Percentiles rank a stretch among this genome's conserved stretches.
phyloP scores from a whole-genome alignment of 2,797 vertebrate genomes.

The Pipistrellus pipistrellus region DNA sequence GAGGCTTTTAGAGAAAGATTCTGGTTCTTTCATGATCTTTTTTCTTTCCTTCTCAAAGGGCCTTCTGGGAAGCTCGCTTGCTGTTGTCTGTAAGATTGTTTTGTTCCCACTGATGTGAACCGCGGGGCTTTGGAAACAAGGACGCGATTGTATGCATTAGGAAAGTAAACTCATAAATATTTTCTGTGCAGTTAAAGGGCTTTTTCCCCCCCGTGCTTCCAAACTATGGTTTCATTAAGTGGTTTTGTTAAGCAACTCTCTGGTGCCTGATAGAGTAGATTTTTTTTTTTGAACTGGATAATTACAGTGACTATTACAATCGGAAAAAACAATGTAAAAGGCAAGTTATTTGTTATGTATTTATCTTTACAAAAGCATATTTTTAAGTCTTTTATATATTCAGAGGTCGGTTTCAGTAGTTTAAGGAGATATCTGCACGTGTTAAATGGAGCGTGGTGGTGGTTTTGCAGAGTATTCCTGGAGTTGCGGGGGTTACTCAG shows the following conservation, averaged over 20 bases:
- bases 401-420: background rate
- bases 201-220: background rate
- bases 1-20: background rate
- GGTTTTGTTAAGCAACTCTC: conserved; percentile 67
- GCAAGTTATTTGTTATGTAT: background rate
- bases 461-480: background rate
- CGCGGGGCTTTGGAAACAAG: conserved; percentile 73
- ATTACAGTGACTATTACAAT: background rate
- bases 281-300: background rate
- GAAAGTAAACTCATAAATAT: conserved; percentile 77
- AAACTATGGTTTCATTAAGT: conserved; percentile 63
- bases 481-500: background rate
- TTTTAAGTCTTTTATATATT: background rate
- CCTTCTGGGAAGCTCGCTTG: conserved; percentile 62
- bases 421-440: background rate
- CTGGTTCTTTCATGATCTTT: background rate
- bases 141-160: conserved; percentile 71
- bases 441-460: background rate
- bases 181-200: conserved; percentile 63
- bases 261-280: background rate
- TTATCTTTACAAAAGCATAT: conserved; percentile 20
- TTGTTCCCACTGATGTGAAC: conserved; percentile 49
- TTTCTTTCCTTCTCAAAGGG: background rate
- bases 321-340: background rate
- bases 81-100: conserved; percentile 27